Evolutionary conservation across 2,888 invertebrate species (phyloP).

Genomic region (Spodoptera exigua): DNA sequence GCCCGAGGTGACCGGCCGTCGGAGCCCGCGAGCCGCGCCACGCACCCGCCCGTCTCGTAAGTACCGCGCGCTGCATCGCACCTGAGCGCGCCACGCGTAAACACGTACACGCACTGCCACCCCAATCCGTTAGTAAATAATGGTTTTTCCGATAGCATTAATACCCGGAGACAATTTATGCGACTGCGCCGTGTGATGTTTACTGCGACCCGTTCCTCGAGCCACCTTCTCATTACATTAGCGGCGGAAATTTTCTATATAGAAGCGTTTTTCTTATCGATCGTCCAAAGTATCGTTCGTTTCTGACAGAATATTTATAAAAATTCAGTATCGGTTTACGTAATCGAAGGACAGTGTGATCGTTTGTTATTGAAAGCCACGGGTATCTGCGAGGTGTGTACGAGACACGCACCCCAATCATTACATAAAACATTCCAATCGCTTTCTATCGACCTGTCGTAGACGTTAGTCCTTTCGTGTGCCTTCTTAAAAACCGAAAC

Average conservation of each 20-base stretch:
- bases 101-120: slow-evolving; percentile 60
- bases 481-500: slow-evolving; percentile 42
- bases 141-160: slow-evolving; percentile 73
- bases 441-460: slow-evolving; percentile 52
- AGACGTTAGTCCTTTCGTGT: slow-evolving; percentile 51
- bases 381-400: slow-evolving; percentile 72
- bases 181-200: slow-evolving; percentile 81
- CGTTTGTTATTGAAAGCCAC: slow-evolving; percentile 73
- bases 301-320: slow-evolving; percentile 76
- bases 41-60: slow-evolving; percentile 62
- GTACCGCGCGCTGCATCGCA: slow-evolving; percentile 55
- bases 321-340: slow-evolving; percentile 81
- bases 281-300: slow-evolving; percentile 65
- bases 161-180: slow-evolving; percentile 69
- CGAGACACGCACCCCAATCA: slow-evolving; percentile 61
- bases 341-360: slow-evolving; percentile 76
- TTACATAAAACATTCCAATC: slow-evolving; percentile 71
- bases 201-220: slow-evolving; percentile 66
- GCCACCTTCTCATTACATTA: slow-evolving; percentile 73
- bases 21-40: slow-evolving; percentile 58
- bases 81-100: slow-evolving; percentile 58
- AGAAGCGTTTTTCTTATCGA: slow-evolving; percentile 76
- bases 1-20: slow-evolving; percentile 80
- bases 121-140: slow-evolving; percentile 73
- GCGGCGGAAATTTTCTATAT: slow-evolving; percentile 70